Evolutionary conservation across 2,888 invertebrate genomes (phyloP).

Genomic region (Agrochola lota): DNA sequence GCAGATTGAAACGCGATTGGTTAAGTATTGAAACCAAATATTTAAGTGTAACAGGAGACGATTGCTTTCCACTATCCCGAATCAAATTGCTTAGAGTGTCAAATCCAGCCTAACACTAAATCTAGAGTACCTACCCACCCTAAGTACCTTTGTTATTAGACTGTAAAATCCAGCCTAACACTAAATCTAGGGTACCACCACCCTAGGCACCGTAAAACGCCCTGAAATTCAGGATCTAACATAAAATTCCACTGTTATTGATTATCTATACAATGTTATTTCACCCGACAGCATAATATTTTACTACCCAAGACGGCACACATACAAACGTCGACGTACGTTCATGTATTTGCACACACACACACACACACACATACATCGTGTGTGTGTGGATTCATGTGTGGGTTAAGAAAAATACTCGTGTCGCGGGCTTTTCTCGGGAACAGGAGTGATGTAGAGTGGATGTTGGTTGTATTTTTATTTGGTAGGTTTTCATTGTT

Average conservation of each 20-base stretch:
- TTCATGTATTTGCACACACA: conserved; percentile 66
- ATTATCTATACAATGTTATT: conserved; percentile 91
- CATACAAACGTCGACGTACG: conserved; percentile 70
- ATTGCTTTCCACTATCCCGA: background rate
- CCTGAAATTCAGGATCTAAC: conserved; percentile 77
- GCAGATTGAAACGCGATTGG: too few species aligned
- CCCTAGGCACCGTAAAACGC: conserved; percentile 56
- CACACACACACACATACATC: conserved; percentile 52
- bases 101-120: background rate
- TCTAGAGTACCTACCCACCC: too few species aligned
- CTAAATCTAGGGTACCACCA: conserved; percentile 50
- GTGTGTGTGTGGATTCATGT: conserved; percentile 68
- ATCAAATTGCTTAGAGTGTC: background rate
- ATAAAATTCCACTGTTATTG: conserved; percentile 88
- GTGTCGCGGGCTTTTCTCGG: conserved; percentile 87
- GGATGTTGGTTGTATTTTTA: conserved; percentile 54
- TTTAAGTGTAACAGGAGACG: background rate
- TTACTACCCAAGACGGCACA: conserved; percentile 87
- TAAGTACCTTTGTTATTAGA: background rate
- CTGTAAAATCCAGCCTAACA: background rate
- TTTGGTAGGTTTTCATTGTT: background rate
- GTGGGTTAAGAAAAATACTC: conserved; percentile 87
- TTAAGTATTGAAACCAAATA: background rate
- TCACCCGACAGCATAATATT: conserved; percentile 90
- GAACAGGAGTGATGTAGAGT: conserved; percentile 74